These are phyloP conservation scores for Antheraea mylitta DNA, from an alignment of 1,140 invertebrate genomes.

Conservation along the genomic window DNA sequence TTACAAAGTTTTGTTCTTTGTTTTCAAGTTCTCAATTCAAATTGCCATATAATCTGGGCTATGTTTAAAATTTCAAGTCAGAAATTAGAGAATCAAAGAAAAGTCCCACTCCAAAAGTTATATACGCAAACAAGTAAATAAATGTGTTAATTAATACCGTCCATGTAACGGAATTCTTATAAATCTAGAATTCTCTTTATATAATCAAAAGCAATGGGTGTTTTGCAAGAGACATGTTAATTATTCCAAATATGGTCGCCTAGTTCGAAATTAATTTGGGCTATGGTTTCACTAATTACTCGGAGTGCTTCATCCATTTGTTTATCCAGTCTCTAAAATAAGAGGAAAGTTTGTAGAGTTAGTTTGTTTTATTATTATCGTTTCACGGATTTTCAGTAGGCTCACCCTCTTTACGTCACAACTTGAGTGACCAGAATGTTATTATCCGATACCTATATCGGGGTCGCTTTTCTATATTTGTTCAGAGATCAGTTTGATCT, in stretches of 20 bases:
- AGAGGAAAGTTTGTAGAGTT: conserved; percentile 12
- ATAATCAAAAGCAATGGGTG: not conserved
- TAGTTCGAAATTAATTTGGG: conserved; percentile 22
- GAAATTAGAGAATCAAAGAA: no score
- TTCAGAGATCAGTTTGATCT: conserved; percentile 9
- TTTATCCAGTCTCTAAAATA: conserved; percentile 20
- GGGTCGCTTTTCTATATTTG: conserved; percentile 11
- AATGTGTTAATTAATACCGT: no score
- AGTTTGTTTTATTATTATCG: conserved; percentile 4
- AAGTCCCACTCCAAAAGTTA: no score
- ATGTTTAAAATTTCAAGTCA: no score
- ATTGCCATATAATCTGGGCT: no score
- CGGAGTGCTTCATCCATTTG: conserved; percentile 13
- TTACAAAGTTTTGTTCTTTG: no score
- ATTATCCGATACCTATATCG: conserved; percentile 12
- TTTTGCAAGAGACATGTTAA: not conserved
- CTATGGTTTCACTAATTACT: conserved; percentile 29
- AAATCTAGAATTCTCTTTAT: not conserved
- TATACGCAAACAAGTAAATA: no score
- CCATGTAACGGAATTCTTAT: no score
- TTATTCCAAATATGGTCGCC: not conserved
- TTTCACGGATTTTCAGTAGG: conserved; percentile 9
- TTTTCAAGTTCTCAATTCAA: no score
- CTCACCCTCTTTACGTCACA: conserved; percentile 13
- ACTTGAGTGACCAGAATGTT: conserved; percentile 12